Evolutionary conservation across 1,140 invertebrate genomes (phyloP).

Genomic region (Zaprionus vittiger): DNA sequence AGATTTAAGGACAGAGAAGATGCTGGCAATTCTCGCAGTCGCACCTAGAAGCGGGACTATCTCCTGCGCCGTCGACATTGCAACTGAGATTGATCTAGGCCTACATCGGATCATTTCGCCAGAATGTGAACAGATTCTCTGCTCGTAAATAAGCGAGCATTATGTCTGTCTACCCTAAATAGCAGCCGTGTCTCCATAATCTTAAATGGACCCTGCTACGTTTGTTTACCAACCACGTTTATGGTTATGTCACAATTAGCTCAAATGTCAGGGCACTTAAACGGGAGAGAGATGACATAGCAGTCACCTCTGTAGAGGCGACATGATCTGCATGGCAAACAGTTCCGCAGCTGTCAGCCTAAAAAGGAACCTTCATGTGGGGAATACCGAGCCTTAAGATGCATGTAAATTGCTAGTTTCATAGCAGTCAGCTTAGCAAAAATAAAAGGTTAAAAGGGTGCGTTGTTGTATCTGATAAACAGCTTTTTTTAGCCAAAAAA

Average conservation of each 20-base stretch:
- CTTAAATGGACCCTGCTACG: neutral
- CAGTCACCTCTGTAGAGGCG: neutral
- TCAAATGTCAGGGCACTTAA: constrained; percentile 5
- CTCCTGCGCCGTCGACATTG: constrained; percentile 51
- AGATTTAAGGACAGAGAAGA: neutral
- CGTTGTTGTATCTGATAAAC: neutral
- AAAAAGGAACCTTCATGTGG: neutral
- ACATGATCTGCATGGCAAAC: neutral
- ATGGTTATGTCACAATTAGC: constrained; percentile 12
- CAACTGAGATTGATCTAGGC: neutral
- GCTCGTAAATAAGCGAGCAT: constrained; percentile 15
- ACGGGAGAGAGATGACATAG: neutral
- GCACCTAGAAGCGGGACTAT: constrained; percentile 61
- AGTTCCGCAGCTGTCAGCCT: neutral
- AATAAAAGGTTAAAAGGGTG: neutral
- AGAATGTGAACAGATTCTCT: constrained; percentile 23
- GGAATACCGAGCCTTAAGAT: neutral
- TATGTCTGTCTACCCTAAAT: constrained; percentile 7
- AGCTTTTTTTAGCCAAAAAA: neutral
- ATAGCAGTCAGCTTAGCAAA: no score
- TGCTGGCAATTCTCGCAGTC: neutral
- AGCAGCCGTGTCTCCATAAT: neutral
- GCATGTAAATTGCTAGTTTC: neutral
- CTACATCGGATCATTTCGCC: constrained; percentile 44
- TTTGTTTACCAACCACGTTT: constrained; percentile 6